phyloP scores from a whole-genome alignment of 2,797 vertebrate genomes.

The Novumbra hubbsi region DNA sequence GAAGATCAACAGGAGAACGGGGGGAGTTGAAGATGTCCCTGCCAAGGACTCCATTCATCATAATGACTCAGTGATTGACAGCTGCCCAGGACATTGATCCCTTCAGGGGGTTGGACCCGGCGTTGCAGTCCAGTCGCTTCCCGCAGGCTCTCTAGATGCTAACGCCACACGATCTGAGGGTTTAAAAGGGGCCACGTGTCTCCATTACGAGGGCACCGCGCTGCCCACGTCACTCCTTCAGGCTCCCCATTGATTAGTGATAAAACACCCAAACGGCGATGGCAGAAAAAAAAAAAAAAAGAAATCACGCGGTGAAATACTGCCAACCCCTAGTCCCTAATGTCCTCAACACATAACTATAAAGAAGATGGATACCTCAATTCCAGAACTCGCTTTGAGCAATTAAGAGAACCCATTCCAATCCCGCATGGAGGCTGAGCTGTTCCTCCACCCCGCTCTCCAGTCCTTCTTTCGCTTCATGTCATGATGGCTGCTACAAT shows the following conservation, averaged over 20 bases:
- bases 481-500: neutral
- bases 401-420: constrained; percentile 66
- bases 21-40: neutral
- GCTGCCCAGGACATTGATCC: constrained; percentile 8
- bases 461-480: constrained; percentile 1
- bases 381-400: constrained; percentile 53
- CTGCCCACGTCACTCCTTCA: constrained; percentile 56
- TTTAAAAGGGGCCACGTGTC: neutral
- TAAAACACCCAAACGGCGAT: constrained; percentile 50
- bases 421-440: constrained; percentile 16
- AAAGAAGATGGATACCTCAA: constrained; percentile 67
- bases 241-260: constrained; percentile 61
- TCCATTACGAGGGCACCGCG: constrained; percentile 31
- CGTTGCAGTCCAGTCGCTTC: neutral
- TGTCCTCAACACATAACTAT: constrained; percentile 63
- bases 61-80: constrained; percentile 31
- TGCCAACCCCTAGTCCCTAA: constrained; percentile 55
- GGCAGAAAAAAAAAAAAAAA: constrained; percentile 15
- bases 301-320: constrained; percentile 59
- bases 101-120: neutral
- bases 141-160: neutral
- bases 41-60: constrained; percentile 25
- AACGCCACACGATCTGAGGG: constrained; percentile 8
- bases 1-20: neutral
- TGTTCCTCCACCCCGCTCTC: neutral